A percentile compares a stretch with the other conserved stretches of the same genome.
Conservation (phyloP, 53 echinoderm and acorn worm species). For the Mesocentrotus franciscanus region DNA sequence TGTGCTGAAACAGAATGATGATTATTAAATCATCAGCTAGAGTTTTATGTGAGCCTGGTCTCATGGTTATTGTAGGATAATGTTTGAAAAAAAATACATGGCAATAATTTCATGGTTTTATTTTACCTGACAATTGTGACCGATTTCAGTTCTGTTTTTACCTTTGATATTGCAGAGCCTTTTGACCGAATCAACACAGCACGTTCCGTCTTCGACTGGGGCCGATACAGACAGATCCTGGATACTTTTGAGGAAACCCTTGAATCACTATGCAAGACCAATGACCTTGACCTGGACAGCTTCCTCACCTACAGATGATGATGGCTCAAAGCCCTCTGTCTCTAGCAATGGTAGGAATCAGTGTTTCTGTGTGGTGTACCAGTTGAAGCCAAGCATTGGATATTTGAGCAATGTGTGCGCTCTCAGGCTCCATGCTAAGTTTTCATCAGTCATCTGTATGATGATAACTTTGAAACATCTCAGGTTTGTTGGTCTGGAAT, state of each 20-base stretch:
- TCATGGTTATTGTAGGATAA: too few relatives aligned
- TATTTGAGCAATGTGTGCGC: not conserved
- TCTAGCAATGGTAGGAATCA: not conserved
- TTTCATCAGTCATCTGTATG: not conserved
- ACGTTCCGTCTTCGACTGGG: constrained; percentile 55
- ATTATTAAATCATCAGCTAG: too few relatives aligned
- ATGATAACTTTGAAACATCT: too few relatives aligned
- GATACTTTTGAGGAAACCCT: constrained; percentile 69
- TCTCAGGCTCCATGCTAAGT: not conserved
- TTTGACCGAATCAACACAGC: constrained; percentile 65
- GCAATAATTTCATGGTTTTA: too few relatives aligned
- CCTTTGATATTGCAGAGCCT: constrained; percentile 47
- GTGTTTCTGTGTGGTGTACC: not conserved
- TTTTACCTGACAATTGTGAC: too few relatives aligned
- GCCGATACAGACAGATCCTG: constrained; percentile 60
- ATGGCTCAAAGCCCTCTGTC: not conserved
- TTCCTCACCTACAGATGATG: constrained; percentile 58
- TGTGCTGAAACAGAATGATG: too few relatives aligned
- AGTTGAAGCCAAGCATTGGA: not conserved
- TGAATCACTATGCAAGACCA: constrained; percentile 47
- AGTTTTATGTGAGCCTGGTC: too few relatives aligned
- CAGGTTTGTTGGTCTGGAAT: too few relatives aligned
- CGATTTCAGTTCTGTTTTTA: not conserved
- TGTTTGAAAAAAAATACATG: too few relatives aligned
- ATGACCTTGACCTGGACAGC: constrained; percentile 52